Percentiles rank a stretch among this genome's conserved stretches.
phyloP scores from a whole-genome alignment of 2,888 invertebrate genomes.

The Clepsis dumicolana region DNA sequence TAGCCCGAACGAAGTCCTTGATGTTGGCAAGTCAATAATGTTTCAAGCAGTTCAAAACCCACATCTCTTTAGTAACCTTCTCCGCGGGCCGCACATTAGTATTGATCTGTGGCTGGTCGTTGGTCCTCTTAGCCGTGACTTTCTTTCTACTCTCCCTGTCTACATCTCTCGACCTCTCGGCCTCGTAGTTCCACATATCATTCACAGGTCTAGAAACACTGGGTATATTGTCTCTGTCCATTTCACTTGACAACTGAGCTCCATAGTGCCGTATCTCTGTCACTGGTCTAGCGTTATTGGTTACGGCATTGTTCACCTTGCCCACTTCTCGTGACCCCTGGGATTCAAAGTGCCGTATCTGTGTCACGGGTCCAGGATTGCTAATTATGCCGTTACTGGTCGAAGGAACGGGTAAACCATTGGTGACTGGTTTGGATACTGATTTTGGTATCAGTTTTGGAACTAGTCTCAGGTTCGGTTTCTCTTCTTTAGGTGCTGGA shows the following conservation, averaged over 20 bases:
- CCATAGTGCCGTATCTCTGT: conserved; percentile 36
- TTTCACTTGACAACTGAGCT: background rate
- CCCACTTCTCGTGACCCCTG: background rate
- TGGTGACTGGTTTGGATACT: conserved; percentile 15
- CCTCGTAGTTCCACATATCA: conserved; percentile 36
- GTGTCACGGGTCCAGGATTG: background rate
- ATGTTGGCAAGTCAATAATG: background rate
- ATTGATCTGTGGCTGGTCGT: conserved; percentile 78
- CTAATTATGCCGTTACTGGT: conserved; percentile 13
- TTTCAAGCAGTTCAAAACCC: conserved; percentile 51
- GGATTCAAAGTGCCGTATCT: conserved; percentile 31
- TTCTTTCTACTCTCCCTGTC: conserved; percentile 12
- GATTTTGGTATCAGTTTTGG: conserved; percentile 7
- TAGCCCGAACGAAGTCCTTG: too few species aligned
- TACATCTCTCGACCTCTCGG: background rate
- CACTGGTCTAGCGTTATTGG: background rate
- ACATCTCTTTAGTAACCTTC: conserved; percentile 67
- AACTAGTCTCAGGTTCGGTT: background rate
- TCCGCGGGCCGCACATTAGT: conserved; percentile 57
- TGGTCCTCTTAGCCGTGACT: conserved; percentile 64
- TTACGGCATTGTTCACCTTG: too few species aligned
- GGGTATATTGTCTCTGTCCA: background rate
- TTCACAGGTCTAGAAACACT: background rate
- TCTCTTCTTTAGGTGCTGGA: conserved; percentile 21
- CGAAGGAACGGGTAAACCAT: conserved; percentile 5